Conservation (phyloP, 2,113 vertebrate species). For the Elephantulus edwardii region DNA sequence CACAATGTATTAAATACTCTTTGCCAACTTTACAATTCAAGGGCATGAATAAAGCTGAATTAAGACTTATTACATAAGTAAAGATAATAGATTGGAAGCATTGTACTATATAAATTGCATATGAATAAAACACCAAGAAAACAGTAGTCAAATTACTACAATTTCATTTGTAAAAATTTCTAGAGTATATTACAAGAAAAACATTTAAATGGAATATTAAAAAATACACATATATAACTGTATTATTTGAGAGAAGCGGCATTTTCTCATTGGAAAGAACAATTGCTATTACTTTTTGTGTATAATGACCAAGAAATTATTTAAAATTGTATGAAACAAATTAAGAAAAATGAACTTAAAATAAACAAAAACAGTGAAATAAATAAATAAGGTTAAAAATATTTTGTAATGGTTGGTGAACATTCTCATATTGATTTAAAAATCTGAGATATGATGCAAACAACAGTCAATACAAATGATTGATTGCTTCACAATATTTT, state of each 20-base stretch:
- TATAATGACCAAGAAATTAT: slow-evolving; percentile 45
- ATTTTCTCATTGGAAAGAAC: slow-evolving; percentile 10
- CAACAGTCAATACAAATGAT: slow-evolving; percentile 49
- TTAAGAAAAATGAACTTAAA: slow-evolving; percentile 44
- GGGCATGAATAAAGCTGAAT: too few relatives aligned
- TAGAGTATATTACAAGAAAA: not conserved
- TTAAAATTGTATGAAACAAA: slow-evolving; percentile 17
- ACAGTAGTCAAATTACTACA: slow-evolving; percentile 37
- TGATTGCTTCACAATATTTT: slow-evolving; percentile 23
- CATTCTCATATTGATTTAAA: slow-evolving; percentile 15
- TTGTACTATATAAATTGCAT: not conserved
- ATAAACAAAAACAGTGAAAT: not conserved
- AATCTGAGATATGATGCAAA: slow-evolving; percentile 45
- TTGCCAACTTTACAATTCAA: too few relatives aligned
- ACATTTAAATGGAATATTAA: not conserved
- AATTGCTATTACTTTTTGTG: slow-evolving; percentile 43
- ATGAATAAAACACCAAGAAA: not conserved
- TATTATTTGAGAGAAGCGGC: slow-evolving; percentile 32
- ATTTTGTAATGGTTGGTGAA: slow-evolving; percentile 46
- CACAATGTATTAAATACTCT: too few relatives aligned
- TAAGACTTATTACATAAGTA: too few relatives aligned
- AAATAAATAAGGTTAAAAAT: slow-evolving; percentile 49
- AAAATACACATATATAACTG: slow-evolving; percentile 37
- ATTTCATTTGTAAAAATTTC: not conserved
- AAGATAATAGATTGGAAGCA: not conserved